These are phyloP conservation scores for Sipha flava DNA, from an alignment of 1,140 invertebrate species.

Conservation along the genomic window DNA sequence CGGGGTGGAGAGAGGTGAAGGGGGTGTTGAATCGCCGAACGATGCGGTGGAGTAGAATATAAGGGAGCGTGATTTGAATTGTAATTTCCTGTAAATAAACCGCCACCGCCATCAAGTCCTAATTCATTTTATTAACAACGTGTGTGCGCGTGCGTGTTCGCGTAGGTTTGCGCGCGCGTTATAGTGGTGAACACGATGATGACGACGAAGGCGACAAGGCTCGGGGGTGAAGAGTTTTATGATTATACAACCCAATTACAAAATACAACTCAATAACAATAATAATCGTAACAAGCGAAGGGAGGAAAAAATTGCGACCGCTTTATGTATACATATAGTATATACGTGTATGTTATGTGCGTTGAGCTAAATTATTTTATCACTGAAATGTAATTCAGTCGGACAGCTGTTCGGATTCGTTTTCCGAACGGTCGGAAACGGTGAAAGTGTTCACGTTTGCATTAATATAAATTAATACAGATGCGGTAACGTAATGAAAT, in stretches of 20 bases:
- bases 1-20: background rate
- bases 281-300: background rate
- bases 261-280: background rate
- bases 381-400: background rate
- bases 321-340: background rate
- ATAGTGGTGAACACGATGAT: background rate
- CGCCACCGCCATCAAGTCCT: background rate
- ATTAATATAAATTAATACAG: no score
- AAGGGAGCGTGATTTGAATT: constrained; percentile 25
- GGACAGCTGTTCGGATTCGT: background rate
- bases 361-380: no score
- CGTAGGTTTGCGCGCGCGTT: background rate
- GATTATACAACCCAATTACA: constrained; percentile 1
- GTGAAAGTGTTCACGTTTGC: no score
- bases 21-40: no score
- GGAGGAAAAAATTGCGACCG: background rate
- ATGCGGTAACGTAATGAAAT: no score
- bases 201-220: no score
- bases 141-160: background rate
- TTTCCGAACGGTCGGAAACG: background rate
- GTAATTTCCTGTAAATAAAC: constrained; percentile 31
- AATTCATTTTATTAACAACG: background rate
- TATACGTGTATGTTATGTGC: no score
- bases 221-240: background rate
- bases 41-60: background rate